Base-by-base conservation (phyloP, 2,113 vertebrate genomes). In the Ceratotherium simum region DNA sequence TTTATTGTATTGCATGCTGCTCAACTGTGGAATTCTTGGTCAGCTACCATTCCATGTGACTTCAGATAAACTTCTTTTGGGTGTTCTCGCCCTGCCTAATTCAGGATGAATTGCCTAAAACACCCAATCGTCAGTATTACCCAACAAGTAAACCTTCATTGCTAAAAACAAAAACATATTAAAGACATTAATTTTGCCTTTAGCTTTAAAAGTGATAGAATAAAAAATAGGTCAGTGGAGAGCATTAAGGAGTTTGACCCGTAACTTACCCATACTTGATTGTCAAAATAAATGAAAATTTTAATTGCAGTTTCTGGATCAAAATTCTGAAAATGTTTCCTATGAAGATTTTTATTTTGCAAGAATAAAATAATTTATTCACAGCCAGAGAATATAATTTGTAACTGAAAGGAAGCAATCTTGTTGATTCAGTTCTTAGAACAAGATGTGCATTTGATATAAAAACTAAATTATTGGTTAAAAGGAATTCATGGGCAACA, bases 201-300 rank as follows among this genome's bases (percentile, higher is more conserved):
- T 84, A 79, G 20, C 69, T 83, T 94, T 60, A 92, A 56, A 95
- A 78, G 4, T 96, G 10, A 29, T 39, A 65, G 21, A 14, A 64
- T 87, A 16, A 87, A 86, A 27, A 65, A 48, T 79, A 82, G 39
- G 42, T 62, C 36, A 82, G 70, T 48, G 42, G 6, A 76, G 2
- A 84, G 5, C 6, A 91, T 27, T 93, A 90, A 75, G 8, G 27
- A 86, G 33, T 83, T 72, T 64, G 20, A 76, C 23, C 6, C 72
- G 20, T 92, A 94, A 79, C 9, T 95, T 54, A 65, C 8, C 3
- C 14, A 56, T 89, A 79, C 17, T 54, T 91, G 31, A 89, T 51
- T 73, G 39, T 91, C 65, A 91, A 89, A 96, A 56, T 83, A 87
- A 88, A 70, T 54, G 0, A 48, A 95, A 92, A 56, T 36, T 70